Evolutionary conservation across 2,888 invertebrate genomes (phyloP), one percentile per base, ranked within the genome.

Genomic region (Proisotoma minuta): DNA sequence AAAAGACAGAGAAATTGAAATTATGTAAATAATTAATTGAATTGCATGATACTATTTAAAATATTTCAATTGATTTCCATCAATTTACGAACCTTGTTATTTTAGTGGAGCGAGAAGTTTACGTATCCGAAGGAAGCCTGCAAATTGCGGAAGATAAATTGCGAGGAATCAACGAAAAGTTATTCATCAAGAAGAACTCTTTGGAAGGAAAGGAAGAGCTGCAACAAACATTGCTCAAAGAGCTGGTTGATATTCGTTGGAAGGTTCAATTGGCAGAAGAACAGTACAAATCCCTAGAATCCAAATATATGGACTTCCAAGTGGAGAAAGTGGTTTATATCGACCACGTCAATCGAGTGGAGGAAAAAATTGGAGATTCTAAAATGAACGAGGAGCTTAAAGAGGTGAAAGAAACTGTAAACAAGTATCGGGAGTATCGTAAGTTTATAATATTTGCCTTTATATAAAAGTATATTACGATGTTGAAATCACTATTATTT

Each of bases 161-260:
- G n/a, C 29, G 56, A 28, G 43, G 34, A 4, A 12, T 61, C 10
- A 57, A 61, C 22, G 61, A 61, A 34, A 24, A 50, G n/a, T 34
- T 23, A n/a, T 57, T 56, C 51, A 23, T 50, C 20, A 20, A 10
- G 2, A 47, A 61, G 22, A 56, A 57, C n/a, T 22, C 24, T 10
- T 56, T 23, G 28, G 47, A 49, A 26, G 56, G 50, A 50, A 61
- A 57, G 23, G 57, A 61, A 39, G 22, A 27, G 4, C 39, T 24
- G 3, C 50, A 56, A 20, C 29, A 26, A 23, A 40, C 49, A 4
- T 28, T 56, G 23, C 28, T 61, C 4, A 51, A 57, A 34, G 57
- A 61, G 51, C 34, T 40, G 12, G 61, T 61, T 2, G 15, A 29
- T 2, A 18, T 50, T 1, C 49, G 57, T n/a, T 40, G 56, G 26